phyloP scores from a whole-genome alignment of 2,797 vertebrate species.

The Typhlichthys subterraneus region DNA sequence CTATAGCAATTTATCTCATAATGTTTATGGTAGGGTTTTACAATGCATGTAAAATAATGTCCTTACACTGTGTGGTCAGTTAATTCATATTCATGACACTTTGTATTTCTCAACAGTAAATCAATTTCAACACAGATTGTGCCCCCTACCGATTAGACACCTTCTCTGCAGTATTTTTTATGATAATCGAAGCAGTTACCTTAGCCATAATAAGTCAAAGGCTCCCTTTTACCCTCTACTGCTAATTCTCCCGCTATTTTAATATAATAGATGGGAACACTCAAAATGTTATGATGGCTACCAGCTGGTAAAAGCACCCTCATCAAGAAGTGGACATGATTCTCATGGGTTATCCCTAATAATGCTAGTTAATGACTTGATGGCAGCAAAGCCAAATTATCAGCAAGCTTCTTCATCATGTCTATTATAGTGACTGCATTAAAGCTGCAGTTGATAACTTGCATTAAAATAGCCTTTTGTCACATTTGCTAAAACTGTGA shows the following conservation, averaged over 20 bases:
- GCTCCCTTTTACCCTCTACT: background rate
- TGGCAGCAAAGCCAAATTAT: slow-evolving; percentile 30
- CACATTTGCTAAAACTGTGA: no score
- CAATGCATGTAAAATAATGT: slow-evolving; percentile 15
- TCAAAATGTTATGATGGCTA: slow-evolving; percentile 14
- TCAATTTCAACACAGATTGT: slow-evolving; percentile 36
- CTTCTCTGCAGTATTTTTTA: slow-evolving; percentile 39
- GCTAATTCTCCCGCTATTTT: slow-evolving; percentile 27
- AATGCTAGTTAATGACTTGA: slow-evolving; percentile 24
- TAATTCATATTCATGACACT: slow-evolving; percentile 37
- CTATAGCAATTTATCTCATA: background rate
- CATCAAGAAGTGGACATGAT: slow-evolving; percentile 33
- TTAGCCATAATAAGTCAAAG: slow-evolving; percentile 43
- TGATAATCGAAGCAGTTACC: slow-evolving; percentile 35
- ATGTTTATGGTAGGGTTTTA: slow-evolving; percentile 3
- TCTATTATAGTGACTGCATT: no score
- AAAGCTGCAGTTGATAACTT: no score
- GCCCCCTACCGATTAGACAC: background rate
- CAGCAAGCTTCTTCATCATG: slow-evolving; percentile 27
- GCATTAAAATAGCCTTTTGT: no score
- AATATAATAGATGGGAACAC: slow-evolving; percentile 32
- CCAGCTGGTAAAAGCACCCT: slow-evolving; percentile 19
- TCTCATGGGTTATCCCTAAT: slow-evolving; percentile 38
- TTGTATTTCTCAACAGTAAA: slow-evolving; percentile 45
- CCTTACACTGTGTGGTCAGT: slow-evolving; percentile 27